Evolutionary conservation across 1,140 invertebrate species (phyloP), one percentile per base, ranked within the genome.

Genomic region (Plodia interpunctella): DNA sequence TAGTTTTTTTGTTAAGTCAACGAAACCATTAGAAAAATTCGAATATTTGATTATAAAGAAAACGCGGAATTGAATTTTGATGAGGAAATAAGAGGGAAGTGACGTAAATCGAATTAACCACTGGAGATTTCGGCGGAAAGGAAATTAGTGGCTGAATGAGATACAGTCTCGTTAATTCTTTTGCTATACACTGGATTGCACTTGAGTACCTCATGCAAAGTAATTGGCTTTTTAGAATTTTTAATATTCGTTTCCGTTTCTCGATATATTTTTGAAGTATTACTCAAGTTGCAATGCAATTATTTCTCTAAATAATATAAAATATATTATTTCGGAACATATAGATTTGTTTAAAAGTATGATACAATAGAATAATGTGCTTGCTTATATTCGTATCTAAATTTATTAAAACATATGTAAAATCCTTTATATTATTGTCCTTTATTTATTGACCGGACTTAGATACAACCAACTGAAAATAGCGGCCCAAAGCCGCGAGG

Each of bases 191-290:
- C 74, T 60, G 65, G 67, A 72, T 78, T 76, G 64, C 70, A 60
- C 76, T 80, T 71, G 74, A 83, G 72, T 71, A 68, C 67, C 69
- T 78, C 78, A 86, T 78, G 81, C 81, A 74, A 76, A 80, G 80
- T 82, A 80, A 87, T 84, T 85, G 72, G 78, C 71, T 61, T 66
- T 79, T 64, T 71, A 59, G 66, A 72, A 60, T 44, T 54, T 78
- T 78, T 78, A 85, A 87, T 78, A 25, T 77, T 54, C 67, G 55
- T 70, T 74, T 76, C 68, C 63, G 70, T 68, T 79, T 71, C 67
- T 68, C 72, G 67, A 84, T 35, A 35, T 11, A n/a, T n/a, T n/a
- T 35, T 35, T 35, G 4, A 35, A 11, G 32, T 35, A 35, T 35
- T 13, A 35, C 13, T 35, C 10, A 11, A 11, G 32, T 35, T 35